These are phyloP conservation scores for Platysternon megacephalum DNA, from an alignment of 2,113 vertebrate species.

Conservation along the genomic window DNA sequence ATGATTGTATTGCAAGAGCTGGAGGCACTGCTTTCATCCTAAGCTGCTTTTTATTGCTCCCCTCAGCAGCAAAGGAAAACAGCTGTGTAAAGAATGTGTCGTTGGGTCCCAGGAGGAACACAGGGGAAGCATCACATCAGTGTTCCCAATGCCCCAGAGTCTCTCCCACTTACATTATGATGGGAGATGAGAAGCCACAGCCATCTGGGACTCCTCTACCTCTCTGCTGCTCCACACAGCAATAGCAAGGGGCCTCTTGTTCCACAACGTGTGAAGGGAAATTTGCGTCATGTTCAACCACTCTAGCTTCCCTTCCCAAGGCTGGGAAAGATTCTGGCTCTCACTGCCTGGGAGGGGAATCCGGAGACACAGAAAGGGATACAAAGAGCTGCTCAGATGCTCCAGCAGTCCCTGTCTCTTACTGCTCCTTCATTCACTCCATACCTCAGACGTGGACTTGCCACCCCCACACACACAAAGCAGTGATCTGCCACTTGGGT, in stretches of 20 bases:
- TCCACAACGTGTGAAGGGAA: background rate
- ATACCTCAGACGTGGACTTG: background rate
- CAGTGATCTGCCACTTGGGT: background rate
- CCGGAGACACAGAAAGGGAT: accelerated
- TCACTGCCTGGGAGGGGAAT: background rate
- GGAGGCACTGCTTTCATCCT: background rate
- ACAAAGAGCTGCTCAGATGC: background rate
- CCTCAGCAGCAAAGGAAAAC: constrained; percentile 58
- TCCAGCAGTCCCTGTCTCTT: background rate
- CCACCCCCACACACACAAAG: background rate
- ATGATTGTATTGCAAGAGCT: background rate
- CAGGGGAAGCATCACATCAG: constrained; percentile 15
- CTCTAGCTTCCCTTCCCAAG: background rate
- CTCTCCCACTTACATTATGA: background rate
- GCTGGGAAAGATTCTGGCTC: background rate
- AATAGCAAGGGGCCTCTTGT: background rate
- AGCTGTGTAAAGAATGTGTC: constrained; percentile 23
- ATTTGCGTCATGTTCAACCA: background rate
- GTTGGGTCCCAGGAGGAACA: background rate
- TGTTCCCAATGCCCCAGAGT: accelerated
- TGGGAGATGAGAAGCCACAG: background rate
- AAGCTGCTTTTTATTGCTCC: background rate
- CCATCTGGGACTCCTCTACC: accelerated
- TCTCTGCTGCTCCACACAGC: background rate
- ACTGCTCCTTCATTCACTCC: accelerated